Conservation (phyloP, 2,888 invertebrate species). For the Drosophila greeni region DNA sequence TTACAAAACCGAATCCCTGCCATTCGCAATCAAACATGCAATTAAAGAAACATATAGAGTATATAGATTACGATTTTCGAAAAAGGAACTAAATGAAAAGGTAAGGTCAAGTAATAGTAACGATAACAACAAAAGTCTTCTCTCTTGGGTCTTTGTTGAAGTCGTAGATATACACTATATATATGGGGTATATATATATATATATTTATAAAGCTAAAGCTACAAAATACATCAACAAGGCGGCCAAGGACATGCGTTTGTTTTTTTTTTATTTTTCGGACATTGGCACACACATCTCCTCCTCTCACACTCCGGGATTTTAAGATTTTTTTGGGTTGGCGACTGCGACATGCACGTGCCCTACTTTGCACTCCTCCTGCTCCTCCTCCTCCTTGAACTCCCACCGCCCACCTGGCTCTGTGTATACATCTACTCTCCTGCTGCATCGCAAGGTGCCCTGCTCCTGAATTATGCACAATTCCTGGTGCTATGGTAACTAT, state of each 20-base stretch:
- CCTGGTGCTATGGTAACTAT: constrained; percentile 66
- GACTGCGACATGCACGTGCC: constrained; percentile 51
- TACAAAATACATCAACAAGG: constrained; percentile 50
- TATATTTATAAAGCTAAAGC: constrained; percentile 27
- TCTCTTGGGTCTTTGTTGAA: constrained; percentile 36
- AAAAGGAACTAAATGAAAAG: constrained; percentile 39
- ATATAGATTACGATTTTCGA: constrained; percentile 56
- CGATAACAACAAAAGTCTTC: constrained; percentile 40
- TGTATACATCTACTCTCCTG: not conserved
- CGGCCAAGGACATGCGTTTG: constrained; percentile 63
- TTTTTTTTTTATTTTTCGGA: constrained; percentile 28
- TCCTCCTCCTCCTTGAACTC: constrained; percentile 11
- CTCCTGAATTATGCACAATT: constrained; percentile 66
- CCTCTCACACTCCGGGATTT: constrained; percentile 15
- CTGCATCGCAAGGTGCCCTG: constrained; percentile 38
- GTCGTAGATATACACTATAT: constrained; percentile 18
- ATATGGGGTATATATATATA: not conserved
- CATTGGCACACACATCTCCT: constrained; percentile 39
- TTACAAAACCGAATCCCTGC: constrained; percentile 99
- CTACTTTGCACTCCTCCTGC: constrained; percentile 17
- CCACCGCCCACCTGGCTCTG: not conserved
- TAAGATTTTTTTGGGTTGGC: constrained; percentile 11
- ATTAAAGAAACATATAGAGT: constrained; percentile 74
- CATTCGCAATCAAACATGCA: constrained; percentile 75
- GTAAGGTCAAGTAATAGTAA: constrained; percentile 38